Conservation (phyloP, 1,140 invertebrate genomes). For the Carcinoscorpius rotundicauda region DNA sequence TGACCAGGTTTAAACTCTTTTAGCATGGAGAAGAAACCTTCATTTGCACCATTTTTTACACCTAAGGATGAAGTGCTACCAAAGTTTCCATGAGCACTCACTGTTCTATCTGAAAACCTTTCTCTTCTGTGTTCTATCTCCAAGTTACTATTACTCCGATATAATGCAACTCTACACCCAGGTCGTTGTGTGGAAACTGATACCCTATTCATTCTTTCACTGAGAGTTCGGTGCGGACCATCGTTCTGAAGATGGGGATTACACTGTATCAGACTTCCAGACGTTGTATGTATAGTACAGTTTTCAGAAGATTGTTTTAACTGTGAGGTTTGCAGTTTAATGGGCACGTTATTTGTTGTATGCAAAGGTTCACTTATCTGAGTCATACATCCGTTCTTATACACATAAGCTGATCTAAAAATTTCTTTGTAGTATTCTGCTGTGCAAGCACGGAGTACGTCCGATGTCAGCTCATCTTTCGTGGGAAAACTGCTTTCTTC, state of each 20-base stretch:
- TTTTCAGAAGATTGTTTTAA: too few species aligned
- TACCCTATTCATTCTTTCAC: slow-evolving; percentile 17
- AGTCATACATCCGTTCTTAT: slow-evolving; percentile 18
- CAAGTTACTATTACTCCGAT: slow-evolving; percentile 53
- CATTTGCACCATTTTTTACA: slow-evolving; percentile 42
- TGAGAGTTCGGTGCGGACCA: slow-evolving; percentile 21
- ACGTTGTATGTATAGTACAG: too few species aligned
- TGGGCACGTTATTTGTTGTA: slow-evolving; percentile 8
- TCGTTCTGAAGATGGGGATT: slow-evolving; percentile 6
- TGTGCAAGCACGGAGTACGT: slow-evolving; percentile 14
- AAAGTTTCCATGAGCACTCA: slow-evolving; percentile 36
- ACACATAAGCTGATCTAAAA: slow-evolving; percentile 7
- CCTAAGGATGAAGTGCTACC: slow-evolving; percentile 54
- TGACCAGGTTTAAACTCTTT: slow-evolving; percentile 42
- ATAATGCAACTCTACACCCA: slow-evolving; percentile 9
- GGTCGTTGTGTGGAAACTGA: slow-evolving; percentile 7
- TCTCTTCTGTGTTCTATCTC: slow-evolving; percentile 44
- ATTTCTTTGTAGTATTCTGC: slow-evolving; percentile 19
- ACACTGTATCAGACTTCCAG: too few species aligned
- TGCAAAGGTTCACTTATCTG: slow-evolving; percentile 18
- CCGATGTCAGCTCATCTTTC: slow-evolving; percentile 12
- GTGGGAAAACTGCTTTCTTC: too few species aligned
- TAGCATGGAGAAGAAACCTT: slow-evolving; percentile 66
- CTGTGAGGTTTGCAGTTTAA: too few species aligned
- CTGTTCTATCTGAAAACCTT: slow-evolving; percentile 10